These are phyloP conservation scores for Nebria brevicollis DNA, from an alignment of 2,888 invertebrate species.

Conservation along the genomic window DNA sequence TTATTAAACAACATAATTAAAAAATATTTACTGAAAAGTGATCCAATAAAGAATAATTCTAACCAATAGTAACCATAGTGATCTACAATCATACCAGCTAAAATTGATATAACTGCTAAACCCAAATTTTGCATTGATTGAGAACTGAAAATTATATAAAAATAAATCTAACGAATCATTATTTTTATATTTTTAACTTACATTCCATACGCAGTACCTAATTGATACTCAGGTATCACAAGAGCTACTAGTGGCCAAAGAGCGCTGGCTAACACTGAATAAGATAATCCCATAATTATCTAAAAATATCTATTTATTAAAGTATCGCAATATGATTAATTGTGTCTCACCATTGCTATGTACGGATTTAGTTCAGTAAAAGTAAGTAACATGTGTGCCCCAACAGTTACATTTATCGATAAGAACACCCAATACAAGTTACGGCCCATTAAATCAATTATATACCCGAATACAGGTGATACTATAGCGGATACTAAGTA, in stretches of 20 bases:
- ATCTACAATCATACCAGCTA: conserved; percentile 90
- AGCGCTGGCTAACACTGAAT: conserved; percentile 92
- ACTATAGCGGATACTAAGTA: conserved; percentile 85
- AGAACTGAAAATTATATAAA: conserved; percentile 72
- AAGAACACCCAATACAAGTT: conserved; percentile 90
- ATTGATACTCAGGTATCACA: conserved; percentile 89
- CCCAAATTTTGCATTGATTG: conserved; percentile 97
- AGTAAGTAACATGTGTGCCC: conserved; percentile 71
- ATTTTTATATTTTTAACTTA: conserved; percentile 66
- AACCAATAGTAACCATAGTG: conserved; percentile 85
- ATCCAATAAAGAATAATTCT: conserved; percentile 91
- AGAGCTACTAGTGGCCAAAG: conserved; percentile 96
- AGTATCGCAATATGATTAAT: too few relatives aligned
- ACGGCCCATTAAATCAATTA: conserved; percentile 89
- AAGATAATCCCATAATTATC: conserved; percentile 87
- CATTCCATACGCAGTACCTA: conserved; percentile 98
- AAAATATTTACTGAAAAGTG: conserved; percentile 77
- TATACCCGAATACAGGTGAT: conserved; percentile 87
- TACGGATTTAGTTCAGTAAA: conserved; percentile 74
- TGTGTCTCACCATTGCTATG: conserved; percentile 68
- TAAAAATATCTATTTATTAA: conserved; percentile 54
- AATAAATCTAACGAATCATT: conserved; percentile 27
- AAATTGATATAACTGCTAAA: conserved; percentile 84
- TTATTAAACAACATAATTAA: conserved; percentile 82
- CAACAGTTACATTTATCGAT: conserved; percentile 76